Base-by-base conservation (phyloP, 2,797 vertebrate genomes). In the Enteromius treurensis region DNA sequence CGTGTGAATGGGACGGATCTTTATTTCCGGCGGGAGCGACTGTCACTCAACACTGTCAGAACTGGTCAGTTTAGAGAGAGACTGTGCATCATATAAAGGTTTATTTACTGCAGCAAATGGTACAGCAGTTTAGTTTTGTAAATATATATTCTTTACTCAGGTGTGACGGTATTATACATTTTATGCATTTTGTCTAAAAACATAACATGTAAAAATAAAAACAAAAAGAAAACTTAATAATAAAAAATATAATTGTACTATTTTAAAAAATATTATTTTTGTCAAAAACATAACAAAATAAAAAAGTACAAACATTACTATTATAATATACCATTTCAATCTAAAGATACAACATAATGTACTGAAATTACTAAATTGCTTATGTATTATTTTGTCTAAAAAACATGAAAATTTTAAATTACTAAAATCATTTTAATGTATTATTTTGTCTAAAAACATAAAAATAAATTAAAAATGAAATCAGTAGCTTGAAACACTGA, bases 1-100 rank as follows among this genome's bases (percentile, higher is more conserved):
- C 96, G 0, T 98, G 97, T 87, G 95, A 94, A 84, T 97, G 93
- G 95, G 92, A 94, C 0, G 94, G 92, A 15, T 94, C 93, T 6
- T 83, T 94, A 85, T 97, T 97, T 90, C 97, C 96, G 0, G 88
- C 94, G 0, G 95, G 95, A 1, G 85, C 95, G 0, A 62, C 47
- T 8, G 87, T 97, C 79, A 92, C 77, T 79, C 94, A 94, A 29
- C 90, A 93, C 85, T 97, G 97, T 74, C 93, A 94, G 89, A 97
- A 96, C 93, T 98, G 97, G 96, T 97, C 77, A 88, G 95, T 89
- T 51, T 29, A n/a, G n/a, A 3, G 10, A 37, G 21, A 40, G 34
- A 23, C 42, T 62, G 23, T 71, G 42, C 2, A 1, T 60, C 75
- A 9, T 10, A 0, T n/a, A 10, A 10, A 3, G 1, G 9, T n/a